A percentile compares a stretch with the other conserved stretches of the same genome.
Evolutionary conservation across 2,888 invertebrate species (phyloP).

Genomic region (Eupithecia pulchellata): DNA sequence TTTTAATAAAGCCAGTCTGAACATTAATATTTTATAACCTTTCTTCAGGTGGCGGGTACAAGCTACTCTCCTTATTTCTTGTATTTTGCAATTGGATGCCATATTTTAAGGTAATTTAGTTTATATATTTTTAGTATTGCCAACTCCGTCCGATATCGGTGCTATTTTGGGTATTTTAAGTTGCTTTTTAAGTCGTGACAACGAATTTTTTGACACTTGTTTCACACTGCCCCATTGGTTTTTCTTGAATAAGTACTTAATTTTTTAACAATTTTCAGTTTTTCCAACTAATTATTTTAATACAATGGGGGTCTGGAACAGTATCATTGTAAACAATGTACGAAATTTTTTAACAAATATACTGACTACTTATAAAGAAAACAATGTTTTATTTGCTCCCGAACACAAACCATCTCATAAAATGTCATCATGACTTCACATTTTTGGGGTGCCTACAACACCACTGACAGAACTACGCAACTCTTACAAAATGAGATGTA

Average conservation of each 20-base stretch:
- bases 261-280: conserved; percentile 42
- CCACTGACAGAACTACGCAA: neutral
- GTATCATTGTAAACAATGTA: conserved; percentile 72
- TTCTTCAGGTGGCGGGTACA: conserved; percentile 66
- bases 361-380: conserved; percentile 74
- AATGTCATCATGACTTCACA: neutral
- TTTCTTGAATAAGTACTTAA: conserved; percentile 45
- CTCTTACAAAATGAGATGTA: too few relatives aligned
- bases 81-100: conserved; percentile 66
- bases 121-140: conserved; percentile 48
- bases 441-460: neutral
- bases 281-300: conserved; percentile 59
- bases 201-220: conserved; percentile 76
- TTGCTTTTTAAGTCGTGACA: conserved; percentile 62
- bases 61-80: conserved; percentile 44
- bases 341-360: conserved; percentile 82
- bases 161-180: conserved; percentile 66
- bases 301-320: conserved; percentile 84
- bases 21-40: neutral
- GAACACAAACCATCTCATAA: neutral
- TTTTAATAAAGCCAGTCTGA: conserved; percentile 8
- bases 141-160: conserved; percentile 75
- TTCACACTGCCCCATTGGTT: conserved; percentile 82
- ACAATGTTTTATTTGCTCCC: conserved; percentile 51
- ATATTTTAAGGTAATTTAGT: conserved; percentile 68